These are phyloP conservation scores for Epinephelus cyanopodus DNA, from an alignment of 2,113 vertebrate species.

Conservation along the genomic window DNA sequence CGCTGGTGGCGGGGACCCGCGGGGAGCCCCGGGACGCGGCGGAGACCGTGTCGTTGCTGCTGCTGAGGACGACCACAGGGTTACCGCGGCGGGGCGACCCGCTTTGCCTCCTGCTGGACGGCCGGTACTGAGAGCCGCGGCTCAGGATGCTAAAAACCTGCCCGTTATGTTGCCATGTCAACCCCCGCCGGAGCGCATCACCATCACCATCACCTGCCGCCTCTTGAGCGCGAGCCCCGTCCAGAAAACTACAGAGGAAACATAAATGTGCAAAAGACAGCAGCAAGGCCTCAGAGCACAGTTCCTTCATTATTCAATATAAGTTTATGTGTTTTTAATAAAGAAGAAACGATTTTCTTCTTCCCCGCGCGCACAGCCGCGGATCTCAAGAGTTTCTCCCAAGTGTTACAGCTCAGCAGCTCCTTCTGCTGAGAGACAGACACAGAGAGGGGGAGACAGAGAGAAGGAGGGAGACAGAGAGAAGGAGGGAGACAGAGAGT, in stretches of 20 bases:
- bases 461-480: constrained; percentile 59
- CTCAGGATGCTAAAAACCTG: constrained; percentile 91
- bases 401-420: constrained; percentile 7
- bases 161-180: constrained; percentile 93
- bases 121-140: constrained; percentile 88
- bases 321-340: not conserved
- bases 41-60: constrained; percentile 65
- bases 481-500: constrained; percentile 48
- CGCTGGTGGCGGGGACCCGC: constrained; percentile 63
- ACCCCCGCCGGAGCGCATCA: constrained; percentile 82
- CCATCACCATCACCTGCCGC: constrained; percentile 43
- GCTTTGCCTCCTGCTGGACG: constrained; percentile 75
- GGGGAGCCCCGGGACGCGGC: constrained; percentile 32
- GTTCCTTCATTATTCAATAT: constrained; percentile 60
- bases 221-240: constrained; percentile 73
- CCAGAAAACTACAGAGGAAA: constrained; percentile 78
- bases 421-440: constrained; percentile 42
- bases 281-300: constrained; percentile 29
- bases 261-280: constrained; percentile 71
- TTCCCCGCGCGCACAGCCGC: constrained; percentile 3
- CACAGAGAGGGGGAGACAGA: constrained; percentile 64
- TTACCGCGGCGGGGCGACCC: constrained; percentile 17
- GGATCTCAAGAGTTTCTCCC: not conserved
- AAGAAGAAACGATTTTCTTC: not conserved
- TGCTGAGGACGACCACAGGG: constrained; percentile 74